These are phyloP conservation scores for Pseudanteris insignis DNA, from an alignment of 2,888 invertebrate genomes.

Conservation along the genomic window DNA sequence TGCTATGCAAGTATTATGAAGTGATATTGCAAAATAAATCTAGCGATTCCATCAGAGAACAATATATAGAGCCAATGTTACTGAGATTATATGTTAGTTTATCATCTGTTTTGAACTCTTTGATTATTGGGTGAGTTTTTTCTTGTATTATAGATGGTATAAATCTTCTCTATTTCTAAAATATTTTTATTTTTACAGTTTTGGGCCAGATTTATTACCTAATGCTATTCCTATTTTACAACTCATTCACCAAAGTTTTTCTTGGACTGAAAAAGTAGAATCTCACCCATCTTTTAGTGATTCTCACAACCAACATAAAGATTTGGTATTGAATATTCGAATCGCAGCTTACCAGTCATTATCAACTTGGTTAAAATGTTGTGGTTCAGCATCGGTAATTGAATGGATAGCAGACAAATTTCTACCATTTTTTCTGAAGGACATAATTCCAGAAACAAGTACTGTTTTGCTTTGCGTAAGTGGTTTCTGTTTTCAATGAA, in stretches of 20 bases:
- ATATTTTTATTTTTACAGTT: no score
- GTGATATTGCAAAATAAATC: slow-evolving; percentile 53
- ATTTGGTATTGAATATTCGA: no score
- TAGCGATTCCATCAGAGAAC: slow-evolving; percentile 49
- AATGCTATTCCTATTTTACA: slow-evolving; percentile 55
- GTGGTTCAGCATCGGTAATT: slow-evolving; percentile 54
- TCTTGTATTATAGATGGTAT: neutral
- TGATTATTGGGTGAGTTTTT: slow-evolving; percentile 55
- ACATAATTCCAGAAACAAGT: slow-evolving; percentile 54
- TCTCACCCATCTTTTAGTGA: no score
- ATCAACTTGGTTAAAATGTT: slow-evolving; percentile 53
- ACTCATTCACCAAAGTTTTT: slow-evolving; percentile 55
- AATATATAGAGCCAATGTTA: slow-evolving; percentile 54
- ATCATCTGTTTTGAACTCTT: slow-evolving; percentile 52
- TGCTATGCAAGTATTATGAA: slow-evolving; percentile 56
- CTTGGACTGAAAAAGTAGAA: slow-evolving; percentile 57
- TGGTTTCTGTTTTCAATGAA: slow-evolving; percentile 5
- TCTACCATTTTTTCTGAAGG: slow-evolving; percentile 52
- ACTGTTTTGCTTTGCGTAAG: slow-evolving; percentile 53
- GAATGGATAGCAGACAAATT: slow-evolving; percentile 56
- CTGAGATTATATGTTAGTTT: slow-evolving; percentile 55
- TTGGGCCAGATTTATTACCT: slow-evolving; percentile 55
- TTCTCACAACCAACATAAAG: no score
- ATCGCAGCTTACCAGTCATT: slow-evolving; percentile 55
- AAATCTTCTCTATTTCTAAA: no score